Base-by-base conservation (phyloP, 30 jellyfish, hydroid and myxozoan genomes). In the Hydractinia symbiolongicarpus region DNA sequence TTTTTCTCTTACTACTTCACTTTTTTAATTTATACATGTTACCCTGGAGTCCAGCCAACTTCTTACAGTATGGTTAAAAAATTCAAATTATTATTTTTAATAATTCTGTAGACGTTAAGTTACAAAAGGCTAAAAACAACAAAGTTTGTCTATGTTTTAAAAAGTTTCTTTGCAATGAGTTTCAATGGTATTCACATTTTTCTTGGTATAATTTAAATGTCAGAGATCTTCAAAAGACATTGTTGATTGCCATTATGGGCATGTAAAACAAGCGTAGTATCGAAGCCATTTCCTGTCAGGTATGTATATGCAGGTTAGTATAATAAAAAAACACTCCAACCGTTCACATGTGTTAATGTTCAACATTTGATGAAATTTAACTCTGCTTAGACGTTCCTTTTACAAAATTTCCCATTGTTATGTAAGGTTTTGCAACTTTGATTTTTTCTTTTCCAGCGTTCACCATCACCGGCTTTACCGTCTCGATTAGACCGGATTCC, bases 191-290 rank as follows among this genome's bases (percentile, higher is more conserved):
- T 54, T 77, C 85, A 77, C 75, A 79, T 79, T 79, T 67, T 79
- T 79, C 87, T 79, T 79, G 87, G 81, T 79, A 79, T 79, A 79
- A 79, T 79, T 79, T 79, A 79, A 79, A 62, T 79, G 83, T 68
- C 87, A 79, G 87, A 79, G 87, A 64, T 19, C 80, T 20, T 14
- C 55, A 30, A 20, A 20, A 30, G 60, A 71, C 55, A 30, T 71
- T 71, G 80, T 71, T 71, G 80, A 13, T 71, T 71, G 67, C 55
- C 74, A 64, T 64, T 19, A 71, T 20, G 51, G 51, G 67, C 78
- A 67, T 10, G 50, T 53, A 50, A 71, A 30, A 19, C 17, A 20
- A 50, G 30, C 80, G 51, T 71, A 50, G 30, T 30, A 30, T 64
- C 40, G 74, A 64, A 7, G 74, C n/a, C 61, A 50, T 71, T 20